Evolutionary conservation across 2,113 vertebrate genomes (phyloP), one percentile per base, ranked within the genome.

Genomic region (Isichthys henryi): DNA sequence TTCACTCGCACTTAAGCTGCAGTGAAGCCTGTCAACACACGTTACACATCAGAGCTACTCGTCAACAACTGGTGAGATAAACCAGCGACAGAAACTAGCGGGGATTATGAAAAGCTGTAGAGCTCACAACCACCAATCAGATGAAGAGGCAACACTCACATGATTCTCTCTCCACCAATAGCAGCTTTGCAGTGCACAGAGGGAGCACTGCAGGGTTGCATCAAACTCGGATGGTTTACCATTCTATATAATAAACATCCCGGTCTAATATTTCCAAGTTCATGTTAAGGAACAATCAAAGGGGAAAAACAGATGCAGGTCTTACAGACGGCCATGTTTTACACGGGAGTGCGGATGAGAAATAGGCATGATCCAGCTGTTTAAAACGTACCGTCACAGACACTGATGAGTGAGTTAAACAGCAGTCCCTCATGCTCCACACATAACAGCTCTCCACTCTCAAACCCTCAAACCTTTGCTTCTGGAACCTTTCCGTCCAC

Each of bases 61-160:
- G 23, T 52, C 70, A 80, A 88, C 49, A 70, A 74, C 85, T 86
- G 88, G 62, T 80, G 62, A 27, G 80, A 58, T 13, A 89, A 91
- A 90, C 90, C 88, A 89, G 56, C 87, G 88, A 84, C 90, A 89
- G 87, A 91, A 85, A 39, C 87, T 27, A 89, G 88, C 70, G 27
- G 49, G 9, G 48, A 31, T 80, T 88, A 43, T 5, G 31, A n/a
- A 77, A 50, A 5, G 23, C 35, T n/a, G 48, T 43, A 15, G 48
- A n/a, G 15, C 46, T 50, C 70, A 53, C 17, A 23, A 52, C 19
- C 7, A 13, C 70, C 88, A 80, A 82, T 52, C 31, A 82, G 35
- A 70, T 23, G n/a, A 43, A 82, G 21, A 11, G 15, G 15, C 15
- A 82, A 50, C 21, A 21, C 27, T 52, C 88, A 89, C 48, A 83